These are phyloP conservation scores for Barypeithes pellucidus DNA, from an alignment of 2,888 invertebrate genomes.

Conservation along the genomic window DNA sequence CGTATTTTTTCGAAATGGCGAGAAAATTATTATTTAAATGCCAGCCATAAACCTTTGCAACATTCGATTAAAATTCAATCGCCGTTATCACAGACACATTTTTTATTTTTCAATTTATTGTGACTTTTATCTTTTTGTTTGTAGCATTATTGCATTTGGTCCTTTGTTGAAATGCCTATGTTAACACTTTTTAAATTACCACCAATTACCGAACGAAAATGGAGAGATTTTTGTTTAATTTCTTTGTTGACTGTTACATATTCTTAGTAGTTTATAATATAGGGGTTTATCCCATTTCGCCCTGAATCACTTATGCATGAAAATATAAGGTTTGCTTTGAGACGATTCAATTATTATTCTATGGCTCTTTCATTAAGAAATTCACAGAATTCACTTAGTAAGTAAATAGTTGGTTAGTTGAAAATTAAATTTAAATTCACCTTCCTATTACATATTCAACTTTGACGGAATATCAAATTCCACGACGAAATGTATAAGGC, in stretches of 20 bases:
- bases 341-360: too few species aligned
- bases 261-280: too few species aligned
- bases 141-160: not conserved
- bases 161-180: not conserved
- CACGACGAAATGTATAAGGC: not conserved
- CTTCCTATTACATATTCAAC: too few species aligned
- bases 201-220: not conserved
- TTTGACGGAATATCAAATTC: not conserved
- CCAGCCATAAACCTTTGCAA: constrained; percentile 20
- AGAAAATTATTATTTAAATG: constrained; percentile 19
- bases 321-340: too few species aligned
- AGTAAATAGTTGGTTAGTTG: too few species aligned
- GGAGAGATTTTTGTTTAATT: too few species aligned
- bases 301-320: too few species aligned
- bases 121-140: constrained; percentile 8
- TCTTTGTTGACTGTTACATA: too few species aligned
- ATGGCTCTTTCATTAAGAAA: too few species aligned
- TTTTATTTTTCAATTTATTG: constrained; percentile 11
- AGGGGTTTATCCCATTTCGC: too few species aligned
- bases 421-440: too few species aligned
- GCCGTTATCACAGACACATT: not conserved
- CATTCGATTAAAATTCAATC: constrained; percentile 32
- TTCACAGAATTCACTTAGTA: too few species aligned
- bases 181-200: not conserved
- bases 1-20: constrained; percentile 26